Conservation (phyloP, 2,888 invertebrate genomes). For the Oscheius sp. region DNA sequence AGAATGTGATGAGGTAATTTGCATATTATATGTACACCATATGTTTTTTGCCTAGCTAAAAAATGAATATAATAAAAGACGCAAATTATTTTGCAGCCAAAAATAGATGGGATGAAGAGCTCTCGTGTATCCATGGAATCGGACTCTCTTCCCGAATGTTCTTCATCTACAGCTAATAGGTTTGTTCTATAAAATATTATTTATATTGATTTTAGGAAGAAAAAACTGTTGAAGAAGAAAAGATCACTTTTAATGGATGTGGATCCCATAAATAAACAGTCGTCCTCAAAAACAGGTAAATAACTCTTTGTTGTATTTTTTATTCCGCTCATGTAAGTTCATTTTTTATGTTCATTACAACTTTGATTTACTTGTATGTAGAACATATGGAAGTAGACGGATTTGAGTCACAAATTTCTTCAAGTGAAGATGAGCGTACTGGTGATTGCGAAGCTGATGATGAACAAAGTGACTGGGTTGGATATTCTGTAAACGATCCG, state of each 20-base stretch:
- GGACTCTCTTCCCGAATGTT: conserved; percentile 54
- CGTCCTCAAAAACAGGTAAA: conserved; percentile 13
- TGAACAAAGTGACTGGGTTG: conserved; percentile 68
- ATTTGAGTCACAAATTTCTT: conserved; percentile 55
- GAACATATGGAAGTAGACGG: conserved; percentile 38
- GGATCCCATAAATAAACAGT: not conserved
- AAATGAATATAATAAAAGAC: not conserved
- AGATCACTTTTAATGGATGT: conserved; percentile 32
- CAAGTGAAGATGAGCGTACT: conserved; percentile 41
- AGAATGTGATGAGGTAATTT: conserved; percentile 2
- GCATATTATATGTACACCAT: not conserved
- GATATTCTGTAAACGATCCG: conserved; percentile 40
- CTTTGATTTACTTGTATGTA: not conserved
- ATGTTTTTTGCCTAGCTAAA: not conserved
- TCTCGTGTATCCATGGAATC: conserved; percentile 58
- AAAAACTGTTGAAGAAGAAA: conserved; percentile 35
- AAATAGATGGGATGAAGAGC: conserved; percentile 35
- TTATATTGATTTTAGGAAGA: conserved; percentile 35
- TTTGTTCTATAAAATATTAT: conserved; percentile 4
- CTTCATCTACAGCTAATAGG: conserved; percentile 38
- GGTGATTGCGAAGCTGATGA: conserved; percentile 59
- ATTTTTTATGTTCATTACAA: not conserved
- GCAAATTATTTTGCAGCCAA: not conserved
- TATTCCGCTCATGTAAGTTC: too few species aligned
- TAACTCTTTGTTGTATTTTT: too few species aligned